phyloP scores from a whole-genome alignment of 1,140 invertebrate genomes.

The Megathymus violae region DNA sequence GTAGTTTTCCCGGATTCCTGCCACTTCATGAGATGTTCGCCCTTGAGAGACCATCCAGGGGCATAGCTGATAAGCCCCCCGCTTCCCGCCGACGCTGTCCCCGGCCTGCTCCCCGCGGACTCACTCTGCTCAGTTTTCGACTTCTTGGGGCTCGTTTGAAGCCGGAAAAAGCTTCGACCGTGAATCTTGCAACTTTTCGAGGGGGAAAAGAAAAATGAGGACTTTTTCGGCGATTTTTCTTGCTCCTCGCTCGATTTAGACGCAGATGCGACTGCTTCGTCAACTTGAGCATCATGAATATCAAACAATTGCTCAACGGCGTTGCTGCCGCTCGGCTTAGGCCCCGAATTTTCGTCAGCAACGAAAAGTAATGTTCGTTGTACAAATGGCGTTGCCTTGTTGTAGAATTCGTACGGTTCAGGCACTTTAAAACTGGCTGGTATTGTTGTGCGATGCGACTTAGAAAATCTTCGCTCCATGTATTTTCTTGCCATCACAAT shows the following conservation, averaged over 20 bases:
- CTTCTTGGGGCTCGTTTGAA: constrained; percentile 79
- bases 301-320: constrained; percentile 41
- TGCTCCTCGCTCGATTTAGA: constrained; percentile 67
- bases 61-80: constrained; percentile 81
- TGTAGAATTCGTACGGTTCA: constrained; percentile 79
- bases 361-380: constrained; percentile 79
- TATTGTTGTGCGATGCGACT: constrained; percentile 75
- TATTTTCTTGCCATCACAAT: constrained; percentile 82
- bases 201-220: constrained; percentile 80
- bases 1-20: constrained; percentile 82
- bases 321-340: constrained; percentile 53
- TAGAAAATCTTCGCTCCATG: constrained; percentile 80
- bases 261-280: constrained; percentile 53
- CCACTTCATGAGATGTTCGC: constrained; percentile 83
- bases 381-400: constrained; percentile 81
- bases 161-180: constrained; percentile 76
- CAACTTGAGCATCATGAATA: constrained; percentile 49
- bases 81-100: constrained; percentile 48
- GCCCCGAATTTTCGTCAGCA: constrained; percentile 73
- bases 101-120: constrained; percentile 46
- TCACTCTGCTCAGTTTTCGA: constrained; percentile 63
- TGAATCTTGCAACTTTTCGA: constrained; percentile 80
- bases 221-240: constrained; percentile 80
- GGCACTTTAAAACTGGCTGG: constrained; percentile 75
- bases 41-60: constrained; percentile 82